These are phyloP conservation scores for Temnothorax ravouxi DNA, from an alignment of 2,888 invertebrate genomes.

Conservation along the genomic window DNA sequence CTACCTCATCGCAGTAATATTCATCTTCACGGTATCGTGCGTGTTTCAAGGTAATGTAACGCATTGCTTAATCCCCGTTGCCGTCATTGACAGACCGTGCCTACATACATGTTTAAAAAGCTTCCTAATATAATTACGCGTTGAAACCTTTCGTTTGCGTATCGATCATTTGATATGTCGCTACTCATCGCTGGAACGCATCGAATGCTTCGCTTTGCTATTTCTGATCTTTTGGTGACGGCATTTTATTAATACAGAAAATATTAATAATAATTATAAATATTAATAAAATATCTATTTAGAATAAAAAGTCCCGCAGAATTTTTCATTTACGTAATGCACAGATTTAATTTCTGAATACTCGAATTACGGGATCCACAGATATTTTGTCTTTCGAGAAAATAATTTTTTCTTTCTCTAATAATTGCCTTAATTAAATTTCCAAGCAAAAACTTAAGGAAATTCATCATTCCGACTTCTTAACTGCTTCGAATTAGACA, in stretches of 20 bases:
- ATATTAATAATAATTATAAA: not conserved
- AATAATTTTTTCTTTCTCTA: not conserved
- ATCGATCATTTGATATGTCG: not conserved
- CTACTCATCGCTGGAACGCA: slow-evolving; percentile 28
- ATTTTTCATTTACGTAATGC: not conserved
- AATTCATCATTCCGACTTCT: not conserved
- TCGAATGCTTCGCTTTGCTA: slow-evolving; percentile 34
- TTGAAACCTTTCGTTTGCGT: not conserved
- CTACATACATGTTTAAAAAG: not conserved
- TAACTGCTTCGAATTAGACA: not conserved
- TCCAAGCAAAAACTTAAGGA: not conserved
- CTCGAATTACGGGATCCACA: not conserved
- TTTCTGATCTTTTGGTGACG: slow-evolving; percentile 24
- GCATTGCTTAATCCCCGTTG: slow-evolving; percentile 12
- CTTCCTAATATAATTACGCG: slow-evolving; percentile 23
- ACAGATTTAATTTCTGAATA: not conserved
- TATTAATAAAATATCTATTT: not conserved
- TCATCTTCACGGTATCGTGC: slow-evolving; percentile 32
- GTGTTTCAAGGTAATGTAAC: slow-evolving; percentile 43
- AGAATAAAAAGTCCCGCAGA: not conserved
- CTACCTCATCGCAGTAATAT: slow-evolving; percentile 49
- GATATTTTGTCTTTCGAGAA: not conserved
- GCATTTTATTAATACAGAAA: not conserved
- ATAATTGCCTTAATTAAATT: not conserved
- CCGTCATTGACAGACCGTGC: not conserved